Evolutionary conservation across 1,140 invertebrate species (phyloP).

Genomic region (Grapholita molesta): DNA sequence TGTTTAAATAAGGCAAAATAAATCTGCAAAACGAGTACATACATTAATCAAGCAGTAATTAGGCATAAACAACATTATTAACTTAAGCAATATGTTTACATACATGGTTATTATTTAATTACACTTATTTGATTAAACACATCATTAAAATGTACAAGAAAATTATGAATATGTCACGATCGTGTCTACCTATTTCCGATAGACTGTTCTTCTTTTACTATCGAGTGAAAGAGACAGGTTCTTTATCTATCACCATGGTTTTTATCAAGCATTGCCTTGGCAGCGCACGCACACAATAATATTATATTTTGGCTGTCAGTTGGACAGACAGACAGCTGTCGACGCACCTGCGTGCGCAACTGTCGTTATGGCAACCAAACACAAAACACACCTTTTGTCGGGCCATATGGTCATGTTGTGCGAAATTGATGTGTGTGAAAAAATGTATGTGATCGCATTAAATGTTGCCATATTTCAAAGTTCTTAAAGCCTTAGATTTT

Average conservation of each 20-base stretch:
- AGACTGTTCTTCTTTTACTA: too few relatives aligned
- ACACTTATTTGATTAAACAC: too few relatives aligned
- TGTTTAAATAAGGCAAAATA: neutral
- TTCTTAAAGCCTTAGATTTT: too few relatives aligned
- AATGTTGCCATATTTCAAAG: too few relatives aligned
- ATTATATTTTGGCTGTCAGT: neutral
- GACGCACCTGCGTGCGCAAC: slow-evolving; percentile 49
- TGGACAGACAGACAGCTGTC: slow-evolving; percentile 43
- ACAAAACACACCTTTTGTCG: slow-evolving; percentile 25
- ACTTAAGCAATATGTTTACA: neutral
- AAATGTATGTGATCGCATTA: too few relatives aligned
- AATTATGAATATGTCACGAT: too few relatives aligned
- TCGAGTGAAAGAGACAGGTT: neutral
- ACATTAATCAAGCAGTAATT: neutral
- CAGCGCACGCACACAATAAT: neutral
- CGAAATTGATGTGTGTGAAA: neutral
- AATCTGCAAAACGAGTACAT: neutral
- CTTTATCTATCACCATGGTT: neutral
- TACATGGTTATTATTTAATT: too few relatives aligned
- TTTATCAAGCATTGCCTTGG: neutral
- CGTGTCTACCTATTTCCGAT: too few relatives aligned
- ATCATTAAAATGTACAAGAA: too few relatives aligned
- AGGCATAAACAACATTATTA: neutral
- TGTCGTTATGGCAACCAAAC: slow-evolving; percentile 42
- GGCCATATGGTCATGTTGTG: slow-evolving; percentile 7